Base-by-base conservation (phyloP, 2,113 vertebrate genomes). In the Calypte anna region DNA sequence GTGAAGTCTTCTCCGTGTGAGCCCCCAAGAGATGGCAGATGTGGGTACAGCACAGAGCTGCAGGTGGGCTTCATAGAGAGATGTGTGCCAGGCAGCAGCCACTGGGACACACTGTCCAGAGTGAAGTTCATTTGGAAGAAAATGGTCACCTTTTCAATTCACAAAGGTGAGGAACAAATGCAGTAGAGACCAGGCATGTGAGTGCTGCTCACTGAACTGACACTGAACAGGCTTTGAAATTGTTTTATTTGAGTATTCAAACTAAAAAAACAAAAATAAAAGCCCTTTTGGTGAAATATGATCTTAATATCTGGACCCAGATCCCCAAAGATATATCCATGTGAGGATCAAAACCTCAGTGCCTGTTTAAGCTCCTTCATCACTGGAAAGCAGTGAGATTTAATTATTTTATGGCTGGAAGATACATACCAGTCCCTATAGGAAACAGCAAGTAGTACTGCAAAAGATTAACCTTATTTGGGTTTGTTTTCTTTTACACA, bases 401-500 rank as follows among this genome's bases (percentile, higher is more conserved):
- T 92, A 83, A 82, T 91, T 88, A 63, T 84, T 89, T 92, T 86
- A 57, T 31, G 40, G 9, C 85, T 90, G 38, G 50, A 91, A 80
- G 72, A 80, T 70, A 76, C 69, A 80, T 58, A 95, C 19, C 54
- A 86, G 77, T 73, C 86, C 22, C 67, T 72, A 77, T 79, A 94
- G 74, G 67, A 93, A 94, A 92, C 22, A 38, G 44, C 40, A 61
- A 80, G 30, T 66, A 79, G 24, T 58, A 82, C 73, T 82, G 62
- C 46, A 73, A 89, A 78, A 92, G 74, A 91, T 93, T 78, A 72
- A 11, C 74, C 58, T 91, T 92, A 75, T 93, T 92, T 93, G 84
- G 83, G 25, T 93, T 92, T 93, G 78, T 84, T 93, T 92, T 89
- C 70, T 87, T 91, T 92, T 85, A 76, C 66, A 75, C 44, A 58